Conservation (phyloP, 2,113 vertebrate species). For the Gavialis gangeticus region DNA sequence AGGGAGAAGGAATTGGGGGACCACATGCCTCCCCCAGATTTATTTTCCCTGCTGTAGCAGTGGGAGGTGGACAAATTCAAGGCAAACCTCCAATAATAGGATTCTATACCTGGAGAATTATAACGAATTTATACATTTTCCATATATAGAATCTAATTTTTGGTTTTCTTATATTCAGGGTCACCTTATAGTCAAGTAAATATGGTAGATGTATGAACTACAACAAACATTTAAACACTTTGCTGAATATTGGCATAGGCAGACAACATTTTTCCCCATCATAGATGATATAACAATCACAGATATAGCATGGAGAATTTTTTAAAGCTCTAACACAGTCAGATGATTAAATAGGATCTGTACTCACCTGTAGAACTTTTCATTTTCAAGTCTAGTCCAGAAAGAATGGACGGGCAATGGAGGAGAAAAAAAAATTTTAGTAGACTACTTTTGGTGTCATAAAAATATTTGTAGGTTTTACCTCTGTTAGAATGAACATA, state of each 20-base stretch:
- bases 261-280: background rate
- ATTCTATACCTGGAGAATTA: no score
- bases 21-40: no score
- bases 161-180: no score
- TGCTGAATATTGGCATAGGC: background rate
- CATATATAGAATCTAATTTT: no score
- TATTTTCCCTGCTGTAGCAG: no score
- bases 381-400: conserved; percentile 50
- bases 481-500: background rate
- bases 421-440: background rate
- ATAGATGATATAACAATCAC: background rate
- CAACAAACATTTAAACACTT: background rate
- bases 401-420: background rate
- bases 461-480: background rate
- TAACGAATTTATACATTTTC: no score
- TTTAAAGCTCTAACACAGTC: background rate
- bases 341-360: background rate
- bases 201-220: no score
- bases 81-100: no score
- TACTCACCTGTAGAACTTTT: conserved; percentile 53
- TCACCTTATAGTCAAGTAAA: no score
- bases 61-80: no score
- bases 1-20: no score
- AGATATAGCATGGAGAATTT: background rate
- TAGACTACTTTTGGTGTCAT: background rate